A percentile compares a stretch with the other conserved stretches of the same genome.
Evolutionary conservation across 2,797 vertebrate species (phyloP).

Genomic region (Scyliorhinus canicula): DNA sequence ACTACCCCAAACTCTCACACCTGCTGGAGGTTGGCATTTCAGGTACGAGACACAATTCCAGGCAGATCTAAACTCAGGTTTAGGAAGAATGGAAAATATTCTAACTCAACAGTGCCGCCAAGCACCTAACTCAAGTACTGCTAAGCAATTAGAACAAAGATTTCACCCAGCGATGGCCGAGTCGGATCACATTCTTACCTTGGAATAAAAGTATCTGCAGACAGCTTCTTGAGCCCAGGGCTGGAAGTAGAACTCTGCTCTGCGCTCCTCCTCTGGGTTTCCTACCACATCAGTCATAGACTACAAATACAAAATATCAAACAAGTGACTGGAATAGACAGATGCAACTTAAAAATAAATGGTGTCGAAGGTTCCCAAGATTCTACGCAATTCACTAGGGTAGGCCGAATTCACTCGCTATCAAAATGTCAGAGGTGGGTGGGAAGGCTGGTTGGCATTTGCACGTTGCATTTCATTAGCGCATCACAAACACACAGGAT

Average conservation of each 20-base stretch:
- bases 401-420: background rate
- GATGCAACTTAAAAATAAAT: constrained; percentile 14
- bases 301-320: constrained; percentile 53
- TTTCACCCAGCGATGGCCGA: background rate
- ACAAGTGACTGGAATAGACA: constrained; percentile 16
- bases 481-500: background rate
- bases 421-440: background rate
- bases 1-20: background rate
- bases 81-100: background rate
- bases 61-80: background rate
- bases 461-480: constrained; percentile 32
- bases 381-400: background rate
- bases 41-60: background rate
- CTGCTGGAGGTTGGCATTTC: background rate
- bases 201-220: constrained; percentile 97
- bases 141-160: background rate
- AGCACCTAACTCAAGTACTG: background rate
- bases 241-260: constrained; percentile 98
- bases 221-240: constrained; percentile 98
- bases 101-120: background rate
- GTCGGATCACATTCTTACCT: constrained; percentile 60
- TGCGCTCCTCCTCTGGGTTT: constrained; percentile 93
- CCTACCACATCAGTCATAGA: constrained; percentile 96
- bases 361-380: constrained; percentile 11
- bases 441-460: background rate